A percentile compares a stretch with the other conserved stretches of the same genome.
Evolutionary conservation across 2,113 vertebrate genomes (phyloP).

Genomic region (Copsychus sechellarum): DNA sequence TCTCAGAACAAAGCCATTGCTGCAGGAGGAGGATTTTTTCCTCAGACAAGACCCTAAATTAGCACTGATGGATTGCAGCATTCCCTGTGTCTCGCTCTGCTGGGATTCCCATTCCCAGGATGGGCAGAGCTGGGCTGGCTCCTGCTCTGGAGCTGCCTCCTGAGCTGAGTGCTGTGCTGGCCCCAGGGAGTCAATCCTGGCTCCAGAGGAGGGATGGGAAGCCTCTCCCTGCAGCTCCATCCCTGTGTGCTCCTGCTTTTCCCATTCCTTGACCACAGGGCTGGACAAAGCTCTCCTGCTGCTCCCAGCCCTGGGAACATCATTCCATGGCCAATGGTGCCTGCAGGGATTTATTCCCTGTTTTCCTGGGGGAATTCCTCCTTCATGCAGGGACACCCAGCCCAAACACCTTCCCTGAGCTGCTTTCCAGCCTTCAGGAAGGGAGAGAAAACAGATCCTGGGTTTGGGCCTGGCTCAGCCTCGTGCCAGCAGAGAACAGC

Average conservation of each 20-base stretch:
- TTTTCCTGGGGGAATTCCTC: background rate
- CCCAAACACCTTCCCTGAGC: background rate
- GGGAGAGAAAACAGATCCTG: background rate
- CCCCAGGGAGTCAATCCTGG: background rate
- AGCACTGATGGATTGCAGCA: background rate
- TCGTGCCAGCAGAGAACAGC: background rate
- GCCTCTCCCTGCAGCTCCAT: background rate
- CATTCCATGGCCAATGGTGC: background rate
- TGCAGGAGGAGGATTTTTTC: background rate
- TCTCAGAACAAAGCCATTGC: background rate
- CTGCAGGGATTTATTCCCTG: background rate
- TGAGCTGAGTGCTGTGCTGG: background rate
- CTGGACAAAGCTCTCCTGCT: background rate
- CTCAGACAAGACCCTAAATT: background rate
- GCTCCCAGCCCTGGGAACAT: background rate
- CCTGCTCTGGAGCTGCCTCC: background rate
- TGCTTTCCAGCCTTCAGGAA: background rate
- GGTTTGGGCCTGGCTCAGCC: background rate
- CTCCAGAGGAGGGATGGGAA: background rate
- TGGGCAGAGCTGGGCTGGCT: background rate
- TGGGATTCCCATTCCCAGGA: background rate
- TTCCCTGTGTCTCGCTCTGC: background rate
- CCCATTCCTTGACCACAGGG: background rate
- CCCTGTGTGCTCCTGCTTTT: background rate
- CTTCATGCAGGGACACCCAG: background rate